These are phyloP conservation scores for Diplolepis rosae DNA, from an alignment of 2,888 invertebrate genomes.

Conservation along the genomic window DNA sequence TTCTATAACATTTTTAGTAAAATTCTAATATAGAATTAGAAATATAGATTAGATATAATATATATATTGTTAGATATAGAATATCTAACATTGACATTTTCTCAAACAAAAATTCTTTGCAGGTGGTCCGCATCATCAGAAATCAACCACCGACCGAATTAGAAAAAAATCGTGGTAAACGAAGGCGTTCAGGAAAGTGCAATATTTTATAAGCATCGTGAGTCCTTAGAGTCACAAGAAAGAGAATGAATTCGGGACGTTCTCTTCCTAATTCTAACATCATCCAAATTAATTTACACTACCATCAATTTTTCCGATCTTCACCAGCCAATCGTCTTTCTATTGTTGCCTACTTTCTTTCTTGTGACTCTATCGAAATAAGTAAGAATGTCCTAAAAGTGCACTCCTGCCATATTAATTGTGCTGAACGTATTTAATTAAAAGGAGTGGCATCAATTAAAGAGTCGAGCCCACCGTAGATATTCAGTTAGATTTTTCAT, in stretches of 20 bases:
- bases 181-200: constrained; percentile 75
- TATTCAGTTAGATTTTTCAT: constrained; percentile 27
- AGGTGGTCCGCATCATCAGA: constrained; percentile 87
- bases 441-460: neutral
- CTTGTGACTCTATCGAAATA: constrained; percentile 19
- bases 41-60: too few species aligned
- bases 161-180: constrained; percentile 80
- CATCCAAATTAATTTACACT: constrained; percentile 6
- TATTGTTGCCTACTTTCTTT: neutral
- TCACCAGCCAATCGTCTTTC: neutral
- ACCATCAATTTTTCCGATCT: neutral
- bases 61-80: too few species aligned
- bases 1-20: neutral
- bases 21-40: too few species aligned
- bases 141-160: constrained; percentile 83
- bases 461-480: constrained; percentile 12
- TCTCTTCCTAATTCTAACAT: neutral
- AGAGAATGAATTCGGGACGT: constrained; percentile 25
- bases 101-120: constrained; percentile 51
- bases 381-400: constrained; percentile 16
- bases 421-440: constrained; percentile 15
- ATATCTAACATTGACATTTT: too few species aligned
- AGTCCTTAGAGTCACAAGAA: constrained; percentile 39
- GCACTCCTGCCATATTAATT: constrained; percentile 16
- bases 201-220: constrained; percentile 63